Conservation (phyloP, 2,888 invertebrate species). For the Fragum fragum region DNA sequence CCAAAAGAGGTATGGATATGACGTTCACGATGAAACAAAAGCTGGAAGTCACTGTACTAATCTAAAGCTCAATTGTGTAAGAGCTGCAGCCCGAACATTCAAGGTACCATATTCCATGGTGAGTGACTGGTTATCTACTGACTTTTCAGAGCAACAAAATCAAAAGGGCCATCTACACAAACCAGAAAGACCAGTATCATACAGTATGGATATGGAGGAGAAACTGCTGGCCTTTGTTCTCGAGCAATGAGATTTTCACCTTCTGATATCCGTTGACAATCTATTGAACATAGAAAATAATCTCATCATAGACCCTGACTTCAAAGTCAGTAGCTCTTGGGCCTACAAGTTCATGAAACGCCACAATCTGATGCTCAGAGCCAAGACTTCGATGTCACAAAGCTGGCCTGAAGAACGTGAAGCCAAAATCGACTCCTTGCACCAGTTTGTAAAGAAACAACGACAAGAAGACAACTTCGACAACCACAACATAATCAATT, state of each 20-base stretch:
- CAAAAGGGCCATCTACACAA: background rate
- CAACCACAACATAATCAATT: slow-evolving; percentile 41
- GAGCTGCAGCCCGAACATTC: background rate
- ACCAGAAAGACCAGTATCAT: background rate
- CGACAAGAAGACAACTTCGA: slow-evolving; percentile 37
- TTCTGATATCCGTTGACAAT: slow-evolving; percentile 26
- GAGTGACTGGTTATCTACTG: background rate
- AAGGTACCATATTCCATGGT: slow-evolving; percentile 15
- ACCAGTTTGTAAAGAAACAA: slow-evolving; percentile 27
- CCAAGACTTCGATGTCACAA: slow-evolving; percentile 38
- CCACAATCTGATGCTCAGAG: slow-evolving; percentile 29
- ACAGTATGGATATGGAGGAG: background rate
- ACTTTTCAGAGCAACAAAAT: background rate
- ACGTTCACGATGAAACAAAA: background rate
- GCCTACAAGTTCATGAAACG: slow-evolving; percentile 41
- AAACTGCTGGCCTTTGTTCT: background rate
- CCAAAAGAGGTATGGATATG: background rate
- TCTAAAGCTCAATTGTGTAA: background rate
- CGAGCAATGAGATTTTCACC: slow-evolving; percentile 1
- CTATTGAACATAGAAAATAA: slow-evolving; percentile 10
- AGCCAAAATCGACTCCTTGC: slow-evolving; percentile 24
- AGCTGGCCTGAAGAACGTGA: slow-evolving; percentile 35
- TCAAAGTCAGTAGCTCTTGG: slow-evolving; percentile 20
- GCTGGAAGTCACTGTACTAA: background rate
- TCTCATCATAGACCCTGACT: background rate